Base-by-base conservation (phyloP, 2,888 invertebrate genomes). In the Hermaeophaga mercurialis region DNA sequence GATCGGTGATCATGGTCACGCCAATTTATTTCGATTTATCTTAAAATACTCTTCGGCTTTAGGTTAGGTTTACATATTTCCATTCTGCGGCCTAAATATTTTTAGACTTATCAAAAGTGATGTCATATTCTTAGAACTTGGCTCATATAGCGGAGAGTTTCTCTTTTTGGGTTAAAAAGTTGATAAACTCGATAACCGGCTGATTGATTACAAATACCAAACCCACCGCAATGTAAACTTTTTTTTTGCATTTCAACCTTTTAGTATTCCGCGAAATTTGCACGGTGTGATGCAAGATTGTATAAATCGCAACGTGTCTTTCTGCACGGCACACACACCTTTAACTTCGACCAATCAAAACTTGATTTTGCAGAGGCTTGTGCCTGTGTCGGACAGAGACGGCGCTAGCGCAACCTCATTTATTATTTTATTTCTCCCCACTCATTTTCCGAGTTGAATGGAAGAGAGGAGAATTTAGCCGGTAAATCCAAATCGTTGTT, bases 261-360 rank as follows among this genome's bases (percentile, higher is more conserved):
- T 31, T 12, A 31, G 6, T 6, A 24, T 41, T 41, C 41, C 12
- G 31, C 12, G 24, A 41, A 52, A 52, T 39, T 48, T 36, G 22
- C 31, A 19, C 12, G 4, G 12, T 5, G n/a, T 14, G 11, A 12
- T 24, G 11, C 31, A 50, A 33, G 31, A 11, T 39, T 43, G 33
- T 43, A 24, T 17, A 52, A 43, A 22, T 7, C 12, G 3, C 19
- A 28, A 49, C 39, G 41, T 49, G 17, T 24, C 11, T 33, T 8
- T 44, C 50, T 48, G 33, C 52, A 55, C 52, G 53, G 12, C 19
- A 24, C 45, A 54, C 56, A 59, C 59, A 59, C 59, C 56, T 54
- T 53, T 53, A 17, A 14, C 7, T n/a, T 12, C 36, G 28, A 18
- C 59, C 59, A 59, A 59, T 59, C 38, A 8, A 15, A 47, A 39